Conservation (phyloP, 2,113 vertebrate species). For the Camelus bactrianus region DNA sequence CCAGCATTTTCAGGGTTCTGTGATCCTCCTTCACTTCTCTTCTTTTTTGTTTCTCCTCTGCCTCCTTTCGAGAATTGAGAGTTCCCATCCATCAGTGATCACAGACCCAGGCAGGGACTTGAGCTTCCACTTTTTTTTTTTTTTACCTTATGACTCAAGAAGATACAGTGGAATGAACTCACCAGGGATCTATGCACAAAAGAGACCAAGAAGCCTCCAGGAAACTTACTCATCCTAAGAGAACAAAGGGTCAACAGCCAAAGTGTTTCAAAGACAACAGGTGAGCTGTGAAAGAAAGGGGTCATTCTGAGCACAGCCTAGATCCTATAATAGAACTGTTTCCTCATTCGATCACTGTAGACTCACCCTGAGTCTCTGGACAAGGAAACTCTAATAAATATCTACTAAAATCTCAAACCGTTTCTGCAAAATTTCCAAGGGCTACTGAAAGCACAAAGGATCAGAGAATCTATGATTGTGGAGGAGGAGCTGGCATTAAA, state of each 20-base stretch:
- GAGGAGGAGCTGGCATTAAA: neutral
- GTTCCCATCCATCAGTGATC: neutral
- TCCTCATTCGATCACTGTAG: neutral
- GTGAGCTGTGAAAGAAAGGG: slow-evolving; percentile 1
- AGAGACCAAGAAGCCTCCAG: neutral
- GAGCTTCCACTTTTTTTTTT: neutral
- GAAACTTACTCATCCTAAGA: neutral
- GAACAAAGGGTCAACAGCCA: neutral
- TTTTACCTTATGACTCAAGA: neutral
- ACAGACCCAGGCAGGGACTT: neutral
- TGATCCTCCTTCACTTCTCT: neutral
- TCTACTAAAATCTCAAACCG: neutral
- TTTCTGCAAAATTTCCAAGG: neutral
- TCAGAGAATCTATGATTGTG: neutral
- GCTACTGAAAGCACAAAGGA: neutral
- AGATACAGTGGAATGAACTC: neutral
- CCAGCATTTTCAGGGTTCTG: neutral
- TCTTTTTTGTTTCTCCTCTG: neutral
- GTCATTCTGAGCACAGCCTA: slow-evolving; percentile 2
- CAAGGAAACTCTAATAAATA: neutral
- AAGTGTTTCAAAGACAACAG: slow-evolving; percentile 22
- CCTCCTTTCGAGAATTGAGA: neutral
- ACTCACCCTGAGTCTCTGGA: neutral
- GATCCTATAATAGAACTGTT: neutral
- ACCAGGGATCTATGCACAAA: neutral